Base-by-base conservation (phyloP, 2,113 vertebrate species). In the Hippocampus comes region DNA sequence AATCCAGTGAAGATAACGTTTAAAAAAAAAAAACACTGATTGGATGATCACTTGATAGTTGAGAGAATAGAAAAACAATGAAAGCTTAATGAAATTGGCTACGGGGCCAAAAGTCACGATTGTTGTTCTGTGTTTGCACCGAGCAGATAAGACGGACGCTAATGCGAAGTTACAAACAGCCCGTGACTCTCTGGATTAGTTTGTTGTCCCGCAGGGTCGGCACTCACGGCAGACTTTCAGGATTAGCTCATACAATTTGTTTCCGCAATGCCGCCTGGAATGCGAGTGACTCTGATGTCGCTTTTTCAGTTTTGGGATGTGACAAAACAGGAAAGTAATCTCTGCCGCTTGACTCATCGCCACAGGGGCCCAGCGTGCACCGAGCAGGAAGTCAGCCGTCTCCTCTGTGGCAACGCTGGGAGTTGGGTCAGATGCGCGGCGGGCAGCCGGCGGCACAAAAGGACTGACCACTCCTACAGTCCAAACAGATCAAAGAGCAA, bases 321-420 rank as follows among this genome's bases (percentile, higher is more conserved):
- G 8, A 55, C 8, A 55, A 55, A 55, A 0, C 17, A 57, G 25
- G n/a, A 10, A 79, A 72, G 46, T 84, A 64, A 85, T 77, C 68
- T 25, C 14, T 23, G 59, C 25, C 7, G 10, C 42, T 79, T 64
- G 81, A 73, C 84, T 53, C 38, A 20, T 84, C 68, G 6, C 73
- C 77, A 64, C 86, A 90, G 89, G 81, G 84, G 41, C 3, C 80
- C 21, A 86, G 80, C n/a, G 82, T 71, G 78, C 81, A 72, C 9
- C 70, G 75, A 66, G 53, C 74, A 0, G 78, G 81, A 67, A 80
- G 88, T 74, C 86, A 86, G 51, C 90, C 73, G 68, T 63, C 85
- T 46, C 68, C 78, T 56, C 84, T 93, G 53, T 89, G 90, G 87
- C 88, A 89, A 30, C 90, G 85, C 73, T 93, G 90, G 91, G 90